Evolutionary conservation across 2,888 invertebrate species (phyloP).

Genomic region (Matsumyia berberina): DNA sequence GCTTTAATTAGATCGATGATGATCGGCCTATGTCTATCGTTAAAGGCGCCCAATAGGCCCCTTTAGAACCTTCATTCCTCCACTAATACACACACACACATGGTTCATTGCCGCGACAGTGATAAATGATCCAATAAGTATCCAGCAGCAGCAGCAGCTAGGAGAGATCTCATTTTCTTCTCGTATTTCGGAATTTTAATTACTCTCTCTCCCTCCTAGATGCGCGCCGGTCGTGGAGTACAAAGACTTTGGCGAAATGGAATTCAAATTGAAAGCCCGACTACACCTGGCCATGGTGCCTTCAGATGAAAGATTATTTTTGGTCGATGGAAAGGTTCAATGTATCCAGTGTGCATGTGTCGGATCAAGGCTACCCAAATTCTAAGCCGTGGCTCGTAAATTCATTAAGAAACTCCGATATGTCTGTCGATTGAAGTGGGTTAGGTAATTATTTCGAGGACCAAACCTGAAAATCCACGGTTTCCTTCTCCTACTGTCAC

Average conservation of each 20-base stretch:
- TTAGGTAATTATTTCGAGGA: conserved; percentile 27
- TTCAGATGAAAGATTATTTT: conserved; percentile 58
- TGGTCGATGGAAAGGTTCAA: conserved; percentile 25
- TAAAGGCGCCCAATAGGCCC: conserved; percentile 54
- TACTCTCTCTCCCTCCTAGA: conserved; percentile 47
- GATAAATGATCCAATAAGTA: conserved; percentile 69
- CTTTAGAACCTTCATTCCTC: conserved; percentile 1
- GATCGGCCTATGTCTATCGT: conserved; percentile 53
- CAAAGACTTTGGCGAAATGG: conserved; percentile 68
- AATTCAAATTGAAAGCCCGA: conserved; percentile 60
- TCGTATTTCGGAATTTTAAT: conserved; percentile 71
- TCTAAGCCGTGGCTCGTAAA: conserved; percentile 21
- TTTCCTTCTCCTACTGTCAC: conserved; percentile 18
- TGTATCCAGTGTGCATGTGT: conserved; percentile 3
- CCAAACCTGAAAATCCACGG: conserved; percentile 38
- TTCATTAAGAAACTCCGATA: conserved; percentile 41
- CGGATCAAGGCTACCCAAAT: conserved; percentile 46
- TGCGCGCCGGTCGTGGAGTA: conserved; percentile 11
- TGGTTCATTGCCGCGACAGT: conserved; percentile 42
- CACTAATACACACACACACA: conserved; percentile 2
- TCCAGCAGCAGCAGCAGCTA: conserved; percentile 16
- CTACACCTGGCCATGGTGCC: conserved; percentile 35
- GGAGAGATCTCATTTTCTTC: conserved; percentile 59
- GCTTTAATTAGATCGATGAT: conserved; percentile 75
- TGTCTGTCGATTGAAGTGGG: conserved; percentile 8